A percentile compares a stretch with the other conserved stretches of the same genome.
phyloP scores from a whole-genome alignment of 2,113 vertebrate species.

The Leptobrachium leishanense region DNA sequence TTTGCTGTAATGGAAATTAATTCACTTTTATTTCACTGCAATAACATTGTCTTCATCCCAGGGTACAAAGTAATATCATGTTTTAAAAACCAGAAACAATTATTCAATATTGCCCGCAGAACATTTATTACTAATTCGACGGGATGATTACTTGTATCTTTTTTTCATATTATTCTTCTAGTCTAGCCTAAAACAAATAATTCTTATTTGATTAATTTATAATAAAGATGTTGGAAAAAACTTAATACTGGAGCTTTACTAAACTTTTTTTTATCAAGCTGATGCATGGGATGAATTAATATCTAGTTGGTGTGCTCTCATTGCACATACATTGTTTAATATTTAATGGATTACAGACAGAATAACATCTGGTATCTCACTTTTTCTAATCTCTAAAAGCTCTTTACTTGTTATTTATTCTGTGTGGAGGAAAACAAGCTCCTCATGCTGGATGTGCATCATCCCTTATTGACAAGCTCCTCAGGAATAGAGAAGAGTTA shows the following conservation, averaged over 20 bases:
- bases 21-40: too few relatives aligned
- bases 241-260: background rate
- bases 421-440: conserved; percentile 23
- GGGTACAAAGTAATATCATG: too few relatives aligned
- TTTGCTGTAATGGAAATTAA: too few relatives aligned
- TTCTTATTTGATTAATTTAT: background rate
- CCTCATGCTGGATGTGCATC: conserved; percentile 9
- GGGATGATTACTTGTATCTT: too few relatives aligned
- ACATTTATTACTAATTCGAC: too few relatives aligned
- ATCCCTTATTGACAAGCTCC: background rate
- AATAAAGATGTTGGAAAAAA: background rate
- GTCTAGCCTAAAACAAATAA: background rate
- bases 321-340: conserved; percentile 28
- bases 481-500: background rate
- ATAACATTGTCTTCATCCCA: too few relatives aligned
- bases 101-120: too few relatives aligned
- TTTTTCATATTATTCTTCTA: background rate
- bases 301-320: background rate
- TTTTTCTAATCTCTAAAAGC: conserved; percentile 28
- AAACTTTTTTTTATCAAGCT: background rate
- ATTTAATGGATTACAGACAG: conserved; percentile 32
- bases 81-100: too few relatives aligned
- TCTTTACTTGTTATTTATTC: conserved; percentile 29
- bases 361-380: conserved; percentile 33
- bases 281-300: background rate